Conservation (phyloP, 1,140 invertebrate species). For the Trichonephila clavipes region DNA sequence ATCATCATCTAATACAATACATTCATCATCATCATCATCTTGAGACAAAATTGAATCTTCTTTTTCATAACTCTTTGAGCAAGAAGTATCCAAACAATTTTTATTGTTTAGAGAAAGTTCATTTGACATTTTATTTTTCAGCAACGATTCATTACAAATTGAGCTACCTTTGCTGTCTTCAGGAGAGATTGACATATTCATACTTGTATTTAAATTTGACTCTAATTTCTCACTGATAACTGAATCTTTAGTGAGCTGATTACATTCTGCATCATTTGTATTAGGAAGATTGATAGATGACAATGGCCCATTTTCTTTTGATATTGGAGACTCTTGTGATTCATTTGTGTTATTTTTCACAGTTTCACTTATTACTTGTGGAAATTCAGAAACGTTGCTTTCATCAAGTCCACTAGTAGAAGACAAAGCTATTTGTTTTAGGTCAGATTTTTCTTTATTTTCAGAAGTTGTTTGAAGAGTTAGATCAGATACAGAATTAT, state of each 20-base stretch:
- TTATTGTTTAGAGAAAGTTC: not conserved
- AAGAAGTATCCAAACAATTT: not conserved
- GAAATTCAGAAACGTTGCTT: no score
- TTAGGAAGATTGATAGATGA: not conserved
- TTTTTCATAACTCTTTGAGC: not conserved
- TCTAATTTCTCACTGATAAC: not conserved
- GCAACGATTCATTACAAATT: not conserved
- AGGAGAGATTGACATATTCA: not conserved
- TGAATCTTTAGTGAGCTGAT: not conserved
- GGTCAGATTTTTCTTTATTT: not conserved
- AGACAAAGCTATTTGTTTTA: not conserved
- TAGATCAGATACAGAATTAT: not conserved
- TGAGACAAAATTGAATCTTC: not conserved
- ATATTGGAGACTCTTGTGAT: not conserved
- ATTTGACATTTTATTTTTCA: not conserved
- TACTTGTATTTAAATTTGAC: not conserved
- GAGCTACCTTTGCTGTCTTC: no score
- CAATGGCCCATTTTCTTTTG: not conserved
- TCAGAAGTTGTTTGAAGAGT: not conserved
- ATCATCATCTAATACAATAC: not conserved
- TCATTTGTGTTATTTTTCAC: not conserved
- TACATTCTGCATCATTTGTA: not conserved
- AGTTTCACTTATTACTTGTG: no score
- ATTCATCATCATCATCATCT: not conserved
- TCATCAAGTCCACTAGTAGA: not conserved